phyloP scores from a whole-genome alignment of 2,113 vertebrate genomes.

The Meriones unguiculatus region DNA sequence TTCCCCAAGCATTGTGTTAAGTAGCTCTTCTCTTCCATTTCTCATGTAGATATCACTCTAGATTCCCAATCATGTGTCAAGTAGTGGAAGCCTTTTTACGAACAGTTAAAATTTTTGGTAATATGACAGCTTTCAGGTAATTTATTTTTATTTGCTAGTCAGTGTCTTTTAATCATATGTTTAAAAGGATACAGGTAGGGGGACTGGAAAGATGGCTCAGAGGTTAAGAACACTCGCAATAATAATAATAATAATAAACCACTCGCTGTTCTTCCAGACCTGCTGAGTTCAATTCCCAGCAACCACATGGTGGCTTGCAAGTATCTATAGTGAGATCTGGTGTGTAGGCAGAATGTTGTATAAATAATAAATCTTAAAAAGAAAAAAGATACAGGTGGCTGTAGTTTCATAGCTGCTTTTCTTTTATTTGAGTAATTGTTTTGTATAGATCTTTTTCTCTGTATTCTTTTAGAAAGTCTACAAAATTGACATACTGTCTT shows the following conservation, averaged over 20 bases:
- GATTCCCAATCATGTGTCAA: conserved; percentile 8
- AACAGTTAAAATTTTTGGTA: conserved; percentile 29
- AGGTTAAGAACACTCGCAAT: too few species aligned
- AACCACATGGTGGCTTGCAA: too few species aligned
- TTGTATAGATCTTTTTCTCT: not conserved
- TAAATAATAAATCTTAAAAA: too few species aligned
- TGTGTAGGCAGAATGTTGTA: too few species aligned
- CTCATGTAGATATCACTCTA: not conserved
- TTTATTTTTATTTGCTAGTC: conserved; percentile 23
- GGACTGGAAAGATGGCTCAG: not conserved
- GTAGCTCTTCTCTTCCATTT: not conserved
- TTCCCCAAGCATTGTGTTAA: not conserved
- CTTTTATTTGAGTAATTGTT: not conserved
- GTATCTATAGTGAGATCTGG: too few species aligned
- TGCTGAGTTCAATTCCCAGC: too few species aligned
- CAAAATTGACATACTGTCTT: conserved; percentile 25
- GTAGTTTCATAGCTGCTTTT: conserved; percentile 3
- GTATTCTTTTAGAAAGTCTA: not conserved
- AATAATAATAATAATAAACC: too few species aligned
- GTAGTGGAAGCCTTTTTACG: not conserved
- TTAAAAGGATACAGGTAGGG: not conserved
- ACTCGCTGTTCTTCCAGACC: too few species aligned
- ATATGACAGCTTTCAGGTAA: conserved; percentile 3
- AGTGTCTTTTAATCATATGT: conserved; percentile 23
- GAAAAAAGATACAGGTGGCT: not conserved